Percentiles rank a stretch among this genome's conserved stretches.
These are phyloP conservation scores for Micromussa lordhowensis DNA, from an alignment of 92 coral and sea anemone genomes.

Conservation along the genomic window DNA sequence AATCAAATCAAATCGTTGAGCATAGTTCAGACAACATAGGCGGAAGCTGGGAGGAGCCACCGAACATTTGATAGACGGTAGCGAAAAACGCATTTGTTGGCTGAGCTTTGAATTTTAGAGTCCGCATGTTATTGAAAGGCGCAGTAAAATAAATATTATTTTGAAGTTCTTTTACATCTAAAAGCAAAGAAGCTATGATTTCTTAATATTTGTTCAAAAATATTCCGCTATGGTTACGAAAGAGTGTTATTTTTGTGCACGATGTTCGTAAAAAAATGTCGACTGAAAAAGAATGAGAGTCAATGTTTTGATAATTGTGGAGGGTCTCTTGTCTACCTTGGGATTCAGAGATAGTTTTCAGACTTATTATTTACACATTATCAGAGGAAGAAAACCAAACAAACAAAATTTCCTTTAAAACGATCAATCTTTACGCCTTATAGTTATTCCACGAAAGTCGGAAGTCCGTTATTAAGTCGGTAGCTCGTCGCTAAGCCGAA, in stretches of 20 bases:
- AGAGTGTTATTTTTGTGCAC: slow-evolving; percentile 10
- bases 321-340: not conserved
- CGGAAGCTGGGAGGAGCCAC: no score
- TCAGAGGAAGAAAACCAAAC: no score
- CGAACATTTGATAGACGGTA: no score
- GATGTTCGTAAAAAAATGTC: slow-evolving; percentile 9
- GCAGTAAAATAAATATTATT: no score
- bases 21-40: no score
- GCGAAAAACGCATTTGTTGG: no score
- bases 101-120: no score
- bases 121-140: no score
- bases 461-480: not conserved
- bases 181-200: not conserved
- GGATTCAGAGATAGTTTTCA: not conserved
- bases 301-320: not conserved
- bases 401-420: not conserved
- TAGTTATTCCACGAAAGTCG: not conserved
- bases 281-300: not conserved
- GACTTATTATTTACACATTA: no score
- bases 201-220: not conserved
- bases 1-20: no score
- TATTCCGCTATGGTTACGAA: slow-evolving; percentile 3
- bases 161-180: not conserved
- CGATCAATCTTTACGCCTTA: not conserved
- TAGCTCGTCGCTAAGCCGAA: not conserved